Evolutionary conservation across 1,140 invertebrate species (phyloP).

Genomic region (Solenopsis fugax): DNA sequence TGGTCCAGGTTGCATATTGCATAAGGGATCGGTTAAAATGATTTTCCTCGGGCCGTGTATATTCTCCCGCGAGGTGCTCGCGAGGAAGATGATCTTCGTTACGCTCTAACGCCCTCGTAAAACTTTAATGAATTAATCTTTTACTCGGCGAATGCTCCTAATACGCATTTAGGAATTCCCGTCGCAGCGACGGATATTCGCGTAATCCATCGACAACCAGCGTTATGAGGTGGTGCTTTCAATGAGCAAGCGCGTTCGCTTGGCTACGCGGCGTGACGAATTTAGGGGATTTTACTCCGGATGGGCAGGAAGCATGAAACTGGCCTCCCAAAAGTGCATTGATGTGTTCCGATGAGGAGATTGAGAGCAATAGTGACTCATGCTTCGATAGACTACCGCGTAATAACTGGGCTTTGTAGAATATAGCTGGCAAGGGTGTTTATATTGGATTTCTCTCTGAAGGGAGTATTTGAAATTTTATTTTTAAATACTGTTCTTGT

Average conservation of each 20-base stretch:
- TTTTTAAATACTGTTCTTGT: background rate
- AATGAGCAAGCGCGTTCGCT: background rate
- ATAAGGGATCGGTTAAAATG: slow-evolving; percentile 50
- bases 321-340: slow-evolving; percentile 56
- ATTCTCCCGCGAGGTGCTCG: slow-evolving; percentile 50
- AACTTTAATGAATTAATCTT: slow-evolving; percentile 71
- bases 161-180: slow-evolving; percentile 33
- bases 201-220: slow-evolving; percentile 43
- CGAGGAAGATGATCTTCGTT: slow-evolving; percentile 63
- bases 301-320: slow-evolving; percentile 67
- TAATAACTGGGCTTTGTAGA: slow-evolving; percentile 9
- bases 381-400: slow-evolving; percentile 3
- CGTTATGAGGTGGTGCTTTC: slow-evolving; percentile 27
- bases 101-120: slow-evolving; percentile 47
- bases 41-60: background rate
- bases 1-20: slow-evolving; percentile 65
- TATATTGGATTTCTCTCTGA: slow-evolving; percentile 5
- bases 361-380: slow-evolving; percentile 71
- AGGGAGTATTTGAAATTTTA: background rate
- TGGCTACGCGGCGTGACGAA: slow-evolving; percentile 52
- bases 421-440: background rate
- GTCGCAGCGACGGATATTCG: background rate
- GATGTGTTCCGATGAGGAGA: slow-evolving; percentile 67
- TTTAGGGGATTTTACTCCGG: slow-evolving; percentile 70
- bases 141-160: slow-evolving; percentile 29